Percentiles rank a stretch among this genome's conserved stretches.
Evolutionary conservation across 35 echinoderm and acorn worm species (phyloP).

Genomic region (Patiria miniata): DNA sequence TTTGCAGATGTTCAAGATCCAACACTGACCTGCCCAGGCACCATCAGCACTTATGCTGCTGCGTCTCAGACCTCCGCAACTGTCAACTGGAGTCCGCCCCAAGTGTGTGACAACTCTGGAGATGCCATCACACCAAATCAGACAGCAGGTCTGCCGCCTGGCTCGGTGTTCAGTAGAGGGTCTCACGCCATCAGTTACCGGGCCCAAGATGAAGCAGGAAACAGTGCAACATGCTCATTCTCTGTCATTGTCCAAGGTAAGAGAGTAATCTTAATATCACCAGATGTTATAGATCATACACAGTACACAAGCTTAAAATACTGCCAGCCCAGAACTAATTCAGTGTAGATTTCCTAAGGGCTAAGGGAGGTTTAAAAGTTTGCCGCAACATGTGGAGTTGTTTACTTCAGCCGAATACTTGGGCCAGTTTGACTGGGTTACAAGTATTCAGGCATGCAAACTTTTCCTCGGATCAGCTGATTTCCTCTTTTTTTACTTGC

Average conservation of each 20-base stretch:
- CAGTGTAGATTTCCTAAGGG: background rate
- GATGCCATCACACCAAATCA: background rate
- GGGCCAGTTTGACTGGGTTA: too few species aligned
- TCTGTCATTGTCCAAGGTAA: slow-evolving; percentile 6
- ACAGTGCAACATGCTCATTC: background rate
- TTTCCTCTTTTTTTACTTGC: too few species aligned
- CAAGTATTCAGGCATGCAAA: too few species aligned
- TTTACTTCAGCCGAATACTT: too few species aligned
- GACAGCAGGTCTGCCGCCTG: background rate
- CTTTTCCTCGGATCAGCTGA: too few species aligned
- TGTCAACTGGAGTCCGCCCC: background rate
- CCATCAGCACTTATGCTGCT: background rate
- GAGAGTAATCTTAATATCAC: background rate
- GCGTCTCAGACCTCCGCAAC: background rate
- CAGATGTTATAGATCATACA: background rate
- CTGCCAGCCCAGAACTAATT: background rate
- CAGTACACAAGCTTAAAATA: background rate
- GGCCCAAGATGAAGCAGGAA: background rate
- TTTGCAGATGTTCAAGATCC: background rate
- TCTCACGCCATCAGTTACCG: background rate
- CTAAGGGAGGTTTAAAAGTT: background rate
- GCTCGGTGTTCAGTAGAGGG: background rate
- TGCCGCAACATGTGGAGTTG: background rate
- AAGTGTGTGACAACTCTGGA: background rate
- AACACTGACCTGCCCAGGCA: background rate